A percentile compares a stretch with the other conserved stretches of the same genome.
Conservation (phyloP, 2,113 vertebrate species). For the Oreochromis spilurus region DNA sequence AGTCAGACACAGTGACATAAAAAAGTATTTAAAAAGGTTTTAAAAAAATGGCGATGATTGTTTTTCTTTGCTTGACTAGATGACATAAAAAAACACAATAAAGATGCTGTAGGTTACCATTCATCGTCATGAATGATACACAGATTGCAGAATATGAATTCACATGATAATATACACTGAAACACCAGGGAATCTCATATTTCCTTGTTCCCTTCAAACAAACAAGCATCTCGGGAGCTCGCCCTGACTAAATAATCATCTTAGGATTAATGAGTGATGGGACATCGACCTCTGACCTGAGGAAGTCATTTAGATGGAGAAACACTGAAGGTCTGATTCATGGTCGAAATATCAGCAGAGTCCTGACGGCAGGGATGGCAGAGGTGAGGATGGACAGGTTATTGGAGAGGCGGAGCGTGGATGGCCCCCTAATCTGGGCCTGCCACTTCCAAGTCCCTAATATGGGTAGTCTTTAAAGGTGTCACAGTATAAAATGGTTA, state of each 20-base stretch:
- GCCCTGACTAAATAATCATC: slow-evolving; percentile 28
- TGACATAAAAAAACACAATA: neutral
- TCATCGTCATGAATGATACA: neutral
- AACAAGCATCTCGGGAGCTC: slow-evolving; percentile 23
- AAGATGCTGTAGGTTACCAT: neutral
- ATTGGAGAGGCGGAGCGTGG: slow-evolving; percentile 33
- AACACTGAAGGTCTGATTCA: slow-evolving; percentile 65
- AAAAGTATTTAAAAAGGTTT: neutral
- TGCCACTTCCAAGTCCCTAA: neutral
- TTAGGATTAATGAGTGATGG: slow-evolving; percentile 51
- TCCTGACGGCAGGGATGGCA: slow-evolving; percentile 33
- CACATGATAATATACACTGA: neutral
- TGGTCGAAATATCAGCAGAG: slow-evolving; percentile 46
- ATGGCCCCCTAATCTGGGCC: slow-evolving; percentile 4
- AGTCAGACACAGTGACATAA: neutral
- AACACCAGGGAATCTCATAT: neutral
- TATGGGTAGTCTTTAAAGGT: neutral
- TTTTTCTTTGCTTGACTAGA: neutral
- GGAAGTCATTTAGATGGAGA: slow-evolving; percentile 73
- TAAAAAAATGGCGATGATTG: neutral
- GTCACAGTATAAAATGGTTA: neutral
- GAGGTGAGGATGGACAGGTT: slow-evolving; percentile 58
- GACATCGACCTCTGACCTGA: slow-evolving; percentile 70
- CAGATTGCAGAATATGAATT: neutral
- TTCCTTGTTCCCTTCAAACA: slow-evolving; percentile 4